These are phyloP conservation scores for Phasia obesa DNA, from an alignment of 2,888 invertebrate species.

Conservation along the genomic window DNA sequence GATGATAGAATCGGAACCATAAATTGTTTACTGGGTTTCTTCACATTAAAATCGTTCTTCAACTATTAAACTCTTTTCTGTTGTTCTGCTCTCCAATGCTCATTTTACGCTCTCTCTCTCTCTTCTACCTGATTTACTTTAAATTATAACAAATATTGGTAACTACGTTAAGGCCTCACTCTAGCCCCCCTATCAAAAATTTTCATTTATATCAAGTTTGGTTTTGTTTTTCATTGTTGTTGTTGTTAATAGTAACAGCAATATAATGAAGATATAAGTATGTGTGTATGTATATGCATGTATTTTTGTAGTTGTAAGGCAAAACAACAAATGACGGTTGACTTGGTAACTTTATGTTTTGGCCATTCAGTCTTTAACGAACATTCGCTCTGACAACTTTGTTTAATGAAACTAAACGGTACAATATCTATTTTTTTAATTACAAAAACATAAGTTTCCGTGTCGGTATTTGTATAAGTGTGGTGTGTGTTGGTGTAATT, in stretches of 20 bases:
- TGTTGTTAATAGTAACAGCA: conserved; percentile 58
- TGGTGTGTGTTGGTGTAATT: conserved; percentile 22
- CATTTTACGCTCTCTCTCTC: conserved; percentile 18
- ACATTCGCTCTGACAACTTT: conserved; percentile 76
- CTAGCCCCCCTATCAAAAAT: conserved; percentile 6
- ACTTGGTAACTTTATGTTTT: conserved; percentile 72
- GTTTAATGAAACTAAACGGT: conserved; percentile 51
- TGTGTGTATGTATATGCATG: too few relatives aligned
- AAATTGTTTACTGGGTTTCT: conserved; percentile 33
- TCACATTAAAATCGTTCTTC: neutral
- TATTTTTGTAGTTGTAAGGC: conserved; percentile 23
- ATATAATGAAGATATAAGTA: neutral
- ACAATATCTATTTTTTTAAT: neutral
- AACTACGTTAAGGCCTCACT: conserved; percentile 34
- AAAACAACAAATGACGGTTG: conserved; percentile 69
- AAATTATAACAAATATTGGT: conserved; percentile 64
- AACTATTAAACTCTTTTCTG: conserved; percentile 5
- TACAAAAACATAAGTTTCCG: conserved; percentile 32
- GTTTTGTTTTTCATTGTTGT: conserved; percentile 18
- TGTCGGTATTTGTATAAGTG: conserved; percentile 31
- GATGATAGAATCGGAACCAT: too few relatives aligned
- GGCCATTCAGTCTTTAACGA: conserved; percentile 73
- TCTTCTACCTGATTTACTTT: conserved; percentile 14
- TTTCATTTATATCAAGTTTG: conserved; percentile 22
- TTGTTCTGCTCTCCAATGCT: neutral